These are phyloP conservation scores for Heloderma charlesbogerti DNA, from an alignment of 2,113 vertebrate genomes.

Conservation along the genomic window DNA sequence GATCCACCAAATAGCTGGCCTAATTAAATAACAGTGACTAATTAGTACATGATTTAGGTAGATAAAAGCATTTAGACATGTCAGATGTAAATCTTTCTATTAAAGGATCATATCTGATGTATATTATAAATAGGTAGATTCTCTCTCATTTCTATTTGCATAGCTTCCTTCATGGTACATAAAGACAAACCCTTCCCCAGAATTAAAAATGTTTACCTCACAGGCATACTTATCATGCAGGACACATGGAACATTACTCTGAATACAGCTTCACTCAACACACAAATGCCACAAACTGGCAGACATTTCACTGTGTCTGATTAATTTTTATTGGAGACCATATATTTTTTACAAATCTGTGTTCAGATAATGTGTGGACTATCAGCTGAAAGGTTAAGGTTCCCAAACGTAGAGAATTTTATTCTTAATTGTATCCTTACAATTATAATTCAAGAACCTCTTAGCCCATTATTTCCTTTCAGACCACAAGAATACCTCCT, in stretches of 20 bases:
- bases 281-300: background rate
- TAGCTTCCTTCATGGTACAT: slow-evolving; percentile 16
- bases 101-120: slow-evolving; percentile 5
- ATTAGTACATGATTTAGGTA: slow-evolving; percentile 84
- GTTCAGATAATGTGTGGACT: background rate
- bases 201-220: background rate
- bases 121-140: background rate
- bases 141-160: slow-evolving; percentile 25
- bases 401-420: background rate
- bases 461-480: background rate
- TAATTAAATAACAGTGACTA: slow-evolving; percentile 93
- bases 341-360: background rate
- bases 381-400: slow-evolving; percentile 15
- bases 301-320: background rate
- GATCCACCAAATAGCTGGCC: slow-evolving; percentile 75
- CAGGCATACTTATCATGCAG: background rate
- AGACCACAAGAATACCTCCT: background rate
- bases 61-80: slow-evolving; percentile 78
- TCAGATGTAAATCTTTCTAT: slow-evolving; percentile 65
- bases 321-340: background rate
- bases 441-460: background rate
- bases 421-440: background rate
- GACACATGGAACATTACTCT: background rate
- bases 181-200: background rate
- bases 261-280: slow-evolving; percentile 1